Conservation (phyloP, 2,113 vertebrate genomes). For the Orcinus orca region DNA sequence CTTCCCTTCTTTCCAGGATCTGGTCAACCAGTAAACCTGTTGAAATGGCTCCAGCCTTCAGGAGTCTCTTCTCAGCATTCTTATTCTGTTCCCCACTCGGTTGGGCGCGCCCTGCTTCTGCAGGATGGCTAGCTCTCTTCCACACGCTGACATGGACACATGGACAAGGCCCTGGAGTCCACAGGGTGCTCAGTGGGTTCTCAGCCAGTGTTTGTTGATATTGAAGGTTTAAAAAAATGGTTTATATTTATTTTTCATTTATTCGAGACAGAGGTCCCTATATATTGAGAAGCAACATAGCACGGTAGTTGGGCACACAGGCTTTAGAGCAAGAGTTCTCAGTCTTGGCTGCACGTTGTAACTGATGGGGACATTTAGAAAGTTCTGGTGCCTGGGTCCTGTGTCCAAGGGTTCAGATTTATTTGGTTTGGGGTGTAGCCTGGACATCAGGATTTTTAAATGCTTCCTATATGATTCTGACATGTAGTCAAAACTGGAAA, state of each 20-base stretch:
- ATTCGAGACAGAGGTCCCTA: not conserved
- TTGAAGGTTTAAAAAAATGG: not conserved
- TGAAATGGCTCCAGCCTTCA: not conserved
- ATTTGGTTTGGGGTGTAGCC: not conserved
- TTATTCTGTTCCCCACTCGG: not conserved
- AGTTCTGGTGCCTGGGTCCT: too few species aligned
- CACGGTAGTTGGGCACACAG: not conserved
- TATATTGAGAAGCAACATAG: not conserved
- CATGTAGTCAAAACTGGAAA: not conserved
- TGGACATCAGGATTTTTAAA: not conserved
- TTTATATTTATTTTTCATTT: not conserved
- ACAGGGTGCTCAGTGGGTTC: not conserved
- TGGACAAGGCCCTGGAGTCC: not conserved
- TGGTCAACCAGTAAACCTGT: not conserved
- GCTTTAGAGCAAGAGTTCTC: not conserved
- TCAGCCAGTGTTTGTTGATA: not conserved
- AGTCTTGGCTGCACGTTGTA: not conserved
- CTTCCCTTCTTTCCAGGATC: not conserved
- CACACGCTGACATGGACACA: not conserved
- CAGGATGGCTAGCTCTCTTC: not conserved
- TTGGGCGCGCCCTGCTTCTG: not conserved
- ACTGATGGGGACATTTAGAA: not conserved
- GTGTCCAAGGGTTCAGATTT: not conserved
- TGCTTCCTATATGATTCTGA: not conserved
- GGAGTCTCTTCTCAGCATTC: not conserved